Percentiles rank a stretch among this genome's conserved stretches.
These are phyloP conservation scores for Xiphorhynchus erythropygius DNA, from an alignment of 2,797 vertebrate genomes.

Conservation along the genomic window DNA sequence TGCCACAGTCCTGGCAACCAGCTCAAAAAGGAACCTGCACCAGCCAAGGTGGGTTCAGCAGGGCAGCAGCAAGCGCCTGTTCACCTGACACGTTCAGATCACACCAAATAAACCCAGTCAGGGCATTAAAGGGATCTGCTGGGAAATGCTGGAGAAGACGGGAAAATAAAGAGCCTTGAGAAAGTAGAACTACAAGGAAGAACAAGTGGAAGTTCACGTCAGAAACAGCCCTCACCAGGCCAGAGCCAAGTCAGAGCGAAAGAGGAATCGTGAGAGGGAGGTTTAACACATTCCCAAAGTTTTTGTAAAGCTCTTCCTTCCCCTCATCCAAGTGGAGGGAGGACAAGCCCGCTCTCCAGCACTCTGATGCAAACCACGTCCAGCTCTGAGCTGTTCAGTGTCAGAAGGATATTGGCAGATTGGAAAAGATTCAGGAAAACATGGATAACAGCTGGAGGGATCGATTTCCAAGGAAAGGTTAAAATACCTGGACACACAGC, in stretches of 20 bases:
- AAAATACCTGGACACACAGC: background rate
- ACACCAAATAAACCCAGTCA: background rate
- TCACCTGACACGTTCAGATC: background rate
- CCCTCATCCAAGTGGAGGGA: accelerated
- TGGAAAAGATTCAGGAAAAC: background rate
- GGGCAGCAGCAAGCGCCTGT: background rate
- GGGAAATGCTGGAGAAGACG: background rate
- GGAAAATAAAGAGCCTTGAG: background rate
- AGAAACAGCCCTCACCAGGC: background rate
- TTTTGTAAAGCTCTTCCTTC: background rate
- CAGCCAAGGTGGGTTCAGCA: background rate
- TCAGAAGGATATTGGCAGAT: background rate
- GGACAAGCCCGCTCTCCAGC: background rate
- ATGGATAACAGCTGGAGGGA: background rate
- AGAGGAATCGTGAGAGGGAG: background rate
- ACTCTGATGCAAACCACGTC: background rate
- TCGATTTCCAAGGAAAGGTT: background rate
- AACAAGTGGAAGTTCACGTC: background rate
- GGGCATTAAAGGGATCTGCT: accelerated
- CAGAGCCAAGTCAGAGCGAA: background rate
- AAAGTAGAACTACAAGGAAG: background rate
- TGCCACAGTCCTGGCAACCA: background rate
- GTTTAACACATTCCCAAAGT: background rate
- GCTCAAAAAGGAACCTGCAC: background rate
- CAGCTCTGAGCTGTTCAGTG: background rate